These are phyloP conservation scores for Sphenopsis melanotis DNA, from an alignment of 2,797 vertebrate genomes.

Conservation along the genomic window DNA sequence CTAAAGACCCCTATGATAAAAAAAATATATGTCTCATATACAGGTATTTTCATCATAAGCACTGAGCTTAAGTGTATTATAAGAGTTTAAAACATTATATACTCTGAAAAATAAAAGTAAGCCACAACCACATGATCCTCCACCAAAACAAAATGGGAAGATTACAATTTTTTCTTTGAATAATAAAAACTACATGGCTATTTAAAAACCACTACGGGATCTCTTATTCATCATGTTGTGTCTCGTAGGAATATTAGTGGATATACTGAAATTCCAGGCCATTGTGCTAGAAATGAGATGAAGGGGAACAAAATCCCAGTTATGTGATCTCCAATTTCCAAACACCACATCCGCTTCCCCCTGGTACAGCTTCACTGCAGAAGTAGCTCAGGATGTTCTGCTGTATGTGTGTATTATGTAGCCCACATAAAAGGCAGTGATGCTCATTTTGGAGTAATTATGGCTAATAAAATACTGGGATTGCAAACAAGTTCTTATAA, in stretches of 20 bases:
- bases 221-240: background rate
- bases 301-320: background rate
- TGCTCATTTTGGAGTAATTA: slow-evolving; percentile 19
- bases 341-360: background rate
- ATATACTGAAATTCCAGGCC: background rate
- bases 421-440: background rate
- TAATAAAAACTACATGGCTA: background rate
- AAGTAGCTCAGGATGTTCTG: background rate
- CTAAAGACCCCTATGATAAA: background rate
- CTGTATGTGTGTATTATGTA: background rate
- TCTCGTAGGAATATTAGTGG: background rate
- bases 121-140: background rate
- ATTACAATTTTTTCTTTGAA: background rate
- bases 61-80: background rate
- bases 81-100: background rate
- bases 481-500: background rate
- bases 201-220: background rate
- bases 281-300: background rate
- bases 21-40: background rate
- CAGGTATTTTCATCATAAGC: background rate
- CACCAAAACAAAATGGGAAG: background rate
- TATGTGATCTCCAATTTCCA: background rate
- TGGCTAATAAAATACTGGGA: background rate
- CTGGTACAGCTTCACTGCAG: background rate
- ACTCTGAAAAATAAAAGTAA: background rate